Conservation (phyloP, 2,797 vertebrate genomes). For the Zenarchopterus dispar region DNA sequence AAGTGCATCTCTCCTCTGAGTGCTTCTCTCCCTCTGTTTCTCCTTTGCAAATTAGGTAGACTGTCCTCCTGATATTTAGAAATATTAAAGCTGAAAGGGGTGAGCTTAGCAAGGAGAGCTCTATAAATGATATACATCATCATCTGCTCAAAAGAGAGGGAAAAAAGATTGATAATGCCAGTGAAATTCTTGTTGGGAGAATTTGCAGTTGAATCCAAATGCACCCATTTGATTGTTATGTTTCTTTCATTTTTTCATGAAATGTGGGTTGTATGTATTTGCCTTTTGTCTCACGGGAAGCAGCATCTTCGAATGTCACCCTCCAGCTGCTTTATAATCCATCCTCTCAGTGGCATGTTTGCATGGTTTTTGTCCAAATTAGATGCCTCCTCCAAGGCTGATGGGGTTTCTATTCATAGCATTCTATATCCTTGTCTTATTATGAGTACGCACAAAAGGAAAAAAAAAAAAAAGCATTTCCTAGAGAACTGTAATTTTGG, state of each 20-base stretch:
- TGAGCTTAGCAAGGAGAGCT: constrained; percentile 16
- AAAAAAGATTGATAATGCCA: constrained; percentile 15
- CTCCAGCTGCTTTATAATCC: constrained; percentile 50
- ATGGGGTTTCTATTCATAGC: constrained; percentile 67
- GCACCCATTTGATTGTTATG: constrained; percentile 1
- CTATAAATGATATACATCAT: constrained; percentile 13
- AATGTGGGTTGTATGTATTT: constrained; percentile 8
- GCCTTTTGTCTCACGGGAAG: constrained; percentile 17
- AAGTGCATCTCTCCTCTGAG: constrained; percentile 34
- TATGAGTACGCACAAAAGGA: constrained; percentile 54
- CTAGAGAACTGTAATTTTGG: constrained; percentile 53
- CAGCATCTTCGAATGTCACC: constrained; percentile 23
- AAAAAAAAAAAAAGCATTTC: constrained; percentile 50
- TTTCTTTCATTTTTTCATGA: neutral
- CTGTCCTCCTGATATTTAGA: constrained; percentile 32
- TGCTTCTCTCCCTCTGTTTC: constrained; percentile 14
- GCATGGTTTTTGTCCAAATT: constrained; percentile 54
- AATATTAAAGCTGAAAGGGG: constrained; percentile 9
- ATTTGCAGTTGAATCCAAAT: constrained; percentile 1
- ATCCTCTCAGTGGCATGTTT: constrained; percentile 52
- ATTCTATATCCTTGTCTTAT: constrained; percentile 59
- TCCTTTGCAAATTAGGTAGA: constrained; percentile 26
- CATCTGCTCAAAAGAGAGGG: constrained; percentile 14
- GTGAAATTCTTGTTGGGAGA: constrained; percentile 7
- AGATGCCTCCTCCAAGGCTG: constrained; percentile 52